Evolutionary conservation across 1,140 invertebrate species (phyloP).

Genomic region (Heliothis subflexa): DNA sequence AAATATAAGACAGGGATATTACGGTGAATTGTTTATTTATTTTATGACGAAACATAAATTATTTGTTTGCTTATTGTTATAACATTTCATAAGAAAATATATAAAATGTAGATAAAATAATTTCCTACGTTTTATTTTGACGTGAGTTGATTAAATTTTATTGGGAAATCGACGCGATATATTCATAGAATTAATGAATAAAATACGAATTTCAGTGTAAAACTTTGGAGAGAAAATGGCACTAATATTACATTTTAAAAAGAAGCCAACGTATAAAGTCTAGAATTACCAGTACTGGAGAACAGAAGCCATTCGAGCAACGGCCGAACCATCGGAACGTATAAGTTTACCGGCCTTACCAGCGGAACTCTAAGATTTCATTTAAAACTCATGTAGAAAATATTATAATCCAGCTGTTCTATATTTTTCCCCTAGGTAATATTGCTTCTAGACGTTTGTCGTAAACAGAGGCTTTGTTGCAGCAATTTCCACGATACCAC

Average conservation of each 20-base stretch:
- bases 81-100: too few species aligned
- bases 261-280: not conserved
- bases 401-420: conserved; percentile 62
- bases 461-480: conserved; percentile 75
- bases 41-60: not conserved
- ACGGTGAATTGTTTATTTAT: too few species aligned
- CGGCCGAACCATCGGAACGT: conserved; percentile 12
- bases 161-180: too few species aligned
- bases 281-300: not conserved
- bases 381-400: conserved; percentile 49
- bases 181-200: too few species aligned
- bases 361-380: conserved; percentile 37
- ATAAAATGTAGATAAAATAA: too few species aligned
- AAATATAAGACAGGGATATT: not conserved
- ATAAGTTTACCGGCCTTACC: conserved; percentile 3
- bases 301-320: conserved; percentile 9
- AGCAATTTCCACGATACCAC: conserved; percentile 77
- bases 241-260: conserved; percentile 8
- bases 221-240: too few species aligned
- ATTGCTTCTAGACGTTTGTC: conserved; percentile 67
- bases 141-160: too few species aligned
- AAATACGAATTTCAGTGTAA: too few species aligned
- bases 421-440: conserved; percentile 67
- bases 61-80: not conserved
- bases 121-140: too few species aligned